Evolutionary conservation across 2,888 invertebrate genomes (phyloP).

Genomic region (Coecobrya sp.): DNA sequence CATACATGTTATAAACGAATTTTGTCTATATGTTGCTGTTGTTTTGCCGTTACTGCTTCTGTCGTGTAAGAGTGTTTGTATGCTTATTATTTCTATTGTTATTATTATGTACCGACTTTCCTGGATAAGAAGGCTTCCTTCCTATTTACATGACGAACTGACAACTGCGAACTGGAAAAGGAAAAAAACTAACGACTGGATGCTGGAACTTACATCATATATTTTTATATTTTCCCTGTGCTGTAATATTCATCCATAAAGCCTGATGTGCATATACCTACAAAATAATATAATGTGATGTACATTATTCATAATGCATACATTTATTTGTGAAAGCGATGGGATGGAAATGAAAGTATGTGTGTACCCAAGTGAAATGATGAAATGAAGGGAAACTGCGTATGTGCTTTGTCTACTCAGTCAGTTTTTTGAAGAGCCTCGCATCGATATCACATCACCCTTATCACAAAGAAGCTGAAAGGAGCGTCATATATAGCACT

Average conservation of each 20-base stretch:
- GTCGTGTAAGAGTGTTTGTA: slow-evolving; percentile 38
- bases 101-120: slow-evolving; percentile 78
- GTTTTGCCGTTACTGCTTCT: slow-evolving; percentile 22
- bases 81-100: slow-evolving; percentile 77
- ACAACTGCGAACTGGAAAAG: slow-evolving; percentile 57
- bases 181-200: slow-evolving; percentile 3
- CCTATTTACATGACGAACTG: slow-evolving; percentile 79
- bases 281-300: slow-evolving; percentile 19
- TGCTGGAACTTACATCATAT: neutral
- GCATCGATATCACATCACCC: slow-evolving; percentile 24
- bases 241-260: neutral
- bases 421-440: slow-evolving; percentile 27
- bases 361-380: slow-evolving; percentile 65
- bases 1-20: neutral
- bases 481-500: neutral
- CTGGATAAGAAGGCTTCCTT: slow-evolving; percentile 74
- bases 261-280: slow-evolving; percentile 21
- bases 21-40: neutral
- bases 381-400: slow-evolving; percentile 63
- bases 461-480: slow-evolving; percentile 47
- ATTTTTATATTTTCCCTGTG: slow-evolving; percentile 4
- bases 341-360: slow-evolving; percentile 43
- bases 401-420: slow-evolving; percentile 16
- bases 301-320: slow-evolving; percentile 67
- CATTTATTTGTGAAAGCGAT: slow-evolving; percentile 42